Percentiles rank a stretch among this genome's conserved stretches.
These are phyloP conservation scores for Pteronura brasiliensis DNA, from an alignment of 2,113 vertebrate species.

Conservation along the genomic window DNA sequence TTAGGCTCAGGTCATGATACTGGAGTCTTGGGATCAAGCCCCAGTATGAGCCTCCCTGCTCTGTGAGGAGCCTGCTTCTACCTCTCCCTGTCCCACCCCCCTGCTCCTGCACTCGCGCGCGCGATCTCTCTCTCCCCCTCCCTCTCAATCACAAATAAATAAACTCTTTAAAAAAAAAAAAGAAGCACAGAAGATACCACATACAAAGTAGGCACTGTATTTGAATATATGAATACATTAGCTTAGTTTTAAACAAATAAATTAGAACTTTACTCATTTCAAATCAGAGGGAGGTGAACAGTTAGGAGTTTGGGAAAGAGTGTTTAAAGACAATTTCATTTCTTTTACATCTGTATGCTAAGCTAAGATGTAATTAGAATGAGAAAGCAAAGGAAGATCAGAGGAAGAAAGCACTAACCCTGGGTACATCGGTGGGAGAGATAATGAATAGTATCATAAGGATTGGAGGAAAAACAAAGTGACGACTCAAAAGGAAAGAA, in stretches of 20 bases:
- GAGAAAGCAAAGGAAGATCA: not conserved
- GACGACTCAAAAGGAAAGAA: not conserved
- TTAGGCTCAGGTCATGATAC: not conserved
- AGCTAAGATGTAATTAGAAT: slow-evolving; percentile 46
- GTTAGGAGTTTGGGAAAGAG: slow-evolving; percentile 17
- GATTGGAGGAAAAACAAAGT: not conserved
- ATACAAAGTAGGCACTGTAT: not conserved
- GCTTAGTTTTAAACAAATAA: slow-evolving; percentile 53
- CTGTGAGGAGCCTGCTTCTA: not conserved
- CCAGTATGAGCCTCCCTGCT: no score
- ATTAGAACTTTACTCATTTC: slow-evolving; percentile 53
- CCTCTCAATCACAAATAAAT: not conserved
- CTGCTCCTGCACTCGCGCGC: rapidly evolving
- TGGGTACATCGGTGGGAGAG: not conserved
- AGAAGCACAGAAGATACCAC: not conserved
- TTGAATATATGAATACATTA: not conserved
- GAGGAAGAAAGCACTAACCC: not conserved
- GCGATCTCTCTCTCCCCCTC: not conserved
- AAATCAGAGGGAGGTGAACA: slow-evolving; percentile 44
- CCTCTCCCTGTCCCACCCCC: not conserved
- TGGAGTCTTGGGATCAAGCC: not conserved
- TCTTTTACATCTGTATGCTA: slow-evolving; percentile 45
- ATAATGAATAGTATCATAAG: not conserved
- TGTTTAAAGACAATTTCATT: slow-evolving; percentile 53
- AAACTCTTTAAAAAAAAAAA: not conserved